Evolutionary conservation across 2,888 invertebrate species (phyloP).

Genomic region (Pterostichus madidus): DNA sequence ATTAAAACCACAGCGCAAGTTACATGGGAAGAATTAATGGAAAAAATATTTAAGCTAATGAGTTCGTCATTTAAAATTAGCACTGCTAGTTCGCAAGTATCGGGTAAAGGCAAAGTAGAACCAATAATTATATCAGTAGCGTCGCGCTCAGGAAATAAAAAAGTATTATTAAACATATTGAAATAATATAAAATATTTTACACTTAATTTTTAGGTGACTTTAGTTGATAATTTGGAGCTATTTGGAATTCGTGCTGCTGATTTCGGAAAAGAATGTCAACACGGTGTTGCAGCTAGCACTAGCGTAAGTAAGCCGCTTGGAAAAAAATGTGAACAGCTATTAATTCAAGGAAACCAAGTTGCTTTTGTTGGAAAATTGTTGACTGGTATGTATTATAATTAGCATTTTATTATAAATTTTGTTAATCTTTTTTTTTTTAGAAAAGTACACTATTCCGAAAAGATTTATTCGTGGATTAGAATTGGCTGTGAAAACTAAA

Average conservation of each 20-base stretch:
- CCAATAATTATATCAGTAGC: constrained; percentile 88
- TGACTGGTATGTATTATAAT: constrained; percentile 71
- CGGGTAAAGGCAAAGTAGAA: constrained; percentile 85
- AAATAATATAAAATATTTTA: not conserved
- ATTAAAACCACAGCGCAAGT: constrained; percentile 77
- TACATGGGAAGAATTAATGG: constrained; percentile 86
- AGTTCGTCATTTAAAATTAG: constrained; percentile 84
- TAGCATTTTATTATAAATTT: constrained; percentile 60
- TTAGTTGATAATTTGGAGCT: constrained; percentile 92
- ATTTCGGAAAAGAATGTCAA: constrained; percentile 91
- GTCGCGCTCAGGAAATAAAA: constrained; percentile 92
- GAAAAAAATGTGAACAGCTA: constrained; percentile 87
- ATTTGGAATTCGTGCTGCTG: constrained; percentile 89
- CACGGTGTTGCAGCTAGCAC: constrained; percentile 92
- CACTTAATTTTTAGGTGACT: constrained; percentile 77
- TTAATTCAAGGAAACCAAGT: constrained; percentile 96
- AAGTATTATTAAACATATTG: constrained; percentile 80
- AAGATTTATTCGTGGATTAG: constrained; percentile 87
- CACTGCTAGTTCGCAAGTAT: constrained; percentile 78
- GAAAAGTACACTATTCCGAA: constrained; percentile 89
- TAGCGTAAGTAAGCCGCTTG: constrained; percentile 86
- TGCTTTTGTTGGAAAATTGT: constrained; percentile 75
- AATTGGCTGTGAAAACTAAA: constrained; percentile 86
- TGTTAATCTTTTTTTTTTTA: constrained; percentile 76
- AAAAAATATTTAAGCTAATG: constrained; percentile 84